phyloP scores from a whole-genome alignment of 2,113 vertebrate genomes.

The Lichenostomus cassidix region DNA sequence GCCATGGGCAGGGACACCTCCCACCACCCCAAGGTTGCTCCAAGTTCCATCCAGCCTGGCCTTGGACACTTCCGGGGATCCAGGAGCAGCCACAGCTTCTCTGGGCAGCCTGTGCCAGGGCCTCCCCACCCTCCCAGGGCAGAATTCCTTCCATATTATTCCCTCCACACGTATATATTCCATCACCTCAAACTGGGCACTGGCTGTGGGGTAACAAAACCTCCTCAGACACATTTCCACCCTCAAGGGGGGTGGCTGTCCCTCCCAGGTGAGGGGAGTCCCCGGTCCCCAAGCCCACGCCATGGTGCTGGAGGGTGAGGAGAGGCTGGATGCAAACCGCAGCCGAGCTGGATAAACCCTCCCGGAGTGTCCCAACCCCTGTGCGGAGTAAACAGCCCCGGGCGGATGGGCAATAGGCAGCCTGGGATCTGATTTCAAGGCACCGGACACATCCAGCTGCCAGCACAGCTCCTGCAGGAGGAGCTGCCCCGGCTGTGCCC shows the following conservation, averaged over 20 bases:
- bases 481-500: background rate
- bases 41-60: rapidly evolving
- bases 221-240: rapidly evolving
- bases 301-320: rapidly evolving
- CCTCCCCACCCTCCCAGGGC: background rate
- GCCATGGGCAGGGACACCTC: background rate
- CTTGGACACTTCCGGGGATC: background rate
- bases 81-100: background rate
- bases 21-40: rapidly evolving
- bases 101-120: background rate
- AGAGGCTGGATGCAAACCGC: background rate
- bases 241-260: rapidly evolving
- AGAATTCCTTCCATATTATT: background rate
- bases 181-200: background rate
- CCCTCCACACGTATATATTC: background rate
- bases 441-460: background rate
- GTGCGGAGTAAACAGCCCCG: rapidly evolving
- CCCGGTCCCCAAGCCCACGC: background rate
- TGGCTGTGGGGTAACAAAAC: rapidly evolving
- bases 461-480: background rate
- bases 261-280: background rate
- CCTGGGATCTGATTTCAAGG: background rate
- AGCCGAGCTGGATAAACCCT: background rate
- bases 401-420: background rate
- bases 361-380: rapidly evolving